Evolutionary conservation across 2,113 vertebrate species (phyloP).

Genomic region (Struthidea cinerea): DNA sequence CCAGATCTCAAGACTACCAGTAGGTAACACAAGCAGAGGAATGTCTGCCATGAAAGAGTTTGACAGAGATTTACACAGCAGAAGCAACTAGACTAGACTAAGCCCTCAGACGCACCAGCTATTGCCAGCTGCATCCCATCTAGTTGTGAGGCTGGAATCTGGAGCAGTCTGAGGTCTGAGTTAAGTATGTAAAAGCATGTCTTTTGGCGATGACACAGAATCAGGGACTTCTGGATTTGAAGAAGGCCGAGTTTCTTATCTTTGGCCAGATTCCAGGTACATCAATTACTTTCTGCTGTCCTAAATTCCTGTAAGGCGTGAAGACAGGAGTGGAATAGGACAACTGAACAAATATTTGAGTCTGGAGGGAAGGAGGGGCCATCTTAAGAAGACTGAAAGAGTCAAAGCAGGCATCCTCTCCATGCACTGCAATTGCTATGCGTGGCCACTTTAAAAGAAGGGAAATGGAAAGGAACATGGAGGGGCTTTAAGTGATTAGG

Average conservation of each 20-base stretch:
- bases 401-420: neutral
- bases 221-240: neutral
- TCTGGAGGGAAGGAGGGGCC: neutral
- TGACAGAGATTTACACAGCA: neutral
- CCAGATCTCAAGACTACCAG: neutral
- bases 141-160: constrained; percentile 3
- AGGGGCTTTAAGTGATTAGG: neutral
- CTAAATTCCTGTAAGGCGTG: neutral
- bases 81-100: neutral
- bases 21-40: neutral
- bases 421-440: neutral
- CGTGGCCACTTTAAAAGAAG: neutral
- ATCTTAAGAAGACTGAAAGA: neutral
- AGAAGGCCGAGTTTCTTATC: neutral
- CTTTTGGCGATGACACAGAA: neutral
- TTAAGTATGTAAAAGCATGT: neutral
- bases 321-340: neutral
- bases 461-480: neutral
- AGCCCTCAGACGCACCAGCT: neutral
- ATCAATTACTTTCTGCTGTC: neutral
- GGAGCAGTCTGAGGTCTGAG: neutral
- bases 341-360: constrained; percentile 12
- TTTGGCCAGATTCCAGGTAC: neutral
- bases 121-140: constrained; percentile 9
- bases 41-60: neutral